phyloP scores from a whole-genome alignment of 2,888 invertebrate genomes.

The Sarcophaga subvicina region DNA sequence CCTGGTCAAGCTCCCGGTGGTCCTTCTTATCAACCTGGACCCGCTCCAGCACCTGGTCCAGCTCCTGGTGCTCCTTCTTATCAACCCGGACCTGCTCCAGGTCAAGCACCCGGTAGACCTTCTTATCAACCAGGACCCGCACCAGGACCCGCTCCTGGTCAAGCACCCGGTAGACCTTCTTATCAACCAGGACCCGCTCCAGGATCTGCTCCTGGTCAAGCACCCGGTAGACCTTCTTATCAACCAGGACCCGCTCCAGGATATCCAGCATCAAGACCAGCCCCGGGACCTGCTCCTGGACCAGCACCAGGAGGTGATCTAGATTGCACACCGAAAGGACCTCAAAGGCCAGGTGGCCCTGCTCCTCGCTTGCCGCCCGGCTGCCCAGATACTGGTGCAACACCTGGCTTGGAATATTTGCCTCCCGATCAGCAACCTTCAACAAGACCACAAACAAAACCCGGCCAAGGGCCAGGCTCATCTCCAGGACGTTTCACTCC shows the following conservation, averaged over 20 bases:
- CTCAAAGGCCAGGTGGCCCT: slow-evolving; percentile 58
- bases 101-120: background rate
- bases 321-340: slow-evolving; percentile 70
- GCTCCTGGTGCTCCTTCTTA: slow-evolving; percentile 51
- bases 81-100: slow-evolving; percentile 38
- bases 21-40: slow-evolving; percentile 45
- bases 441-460: slow-evolving; percentile 52
- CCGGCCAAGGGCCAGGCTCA: slow-evolving; percentile 49
- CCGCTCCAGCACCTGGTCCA: slow-evolving; percentile 41
- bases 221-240: slow-evolving; percentile 65
- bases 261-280: background rate
- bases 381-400: slow-evolving; percentile 67
- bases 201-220: slow-evolving; percentile 61
- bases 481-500: slow-evolving; percentile 46
- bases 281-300: slow-evolving; percentile 59
- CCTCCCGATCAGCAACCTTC: slow-evolving; percentile 70
- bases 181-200: slow-evolving; percentile 60
- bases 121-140: slow-evolving; percentile 23
- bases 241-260: slow-evolving; percentile 57
- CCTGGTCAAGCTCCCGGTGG: slow-evolving; percentile 66
- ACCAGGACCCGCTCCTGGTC: slow-evolving; percentile 48
- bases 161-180: slow-evolving; percentile 64
- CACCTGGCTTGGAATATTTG: slow-evolving; percentile 69
- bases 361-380: slow-evolving; percentile 65
- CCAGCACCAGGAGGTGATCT: slow-evolving; percentile 71